Base-by-base conservation (phyloP, 1,140 invertebrate genomes). In the Drosophila dunni region DNA sequence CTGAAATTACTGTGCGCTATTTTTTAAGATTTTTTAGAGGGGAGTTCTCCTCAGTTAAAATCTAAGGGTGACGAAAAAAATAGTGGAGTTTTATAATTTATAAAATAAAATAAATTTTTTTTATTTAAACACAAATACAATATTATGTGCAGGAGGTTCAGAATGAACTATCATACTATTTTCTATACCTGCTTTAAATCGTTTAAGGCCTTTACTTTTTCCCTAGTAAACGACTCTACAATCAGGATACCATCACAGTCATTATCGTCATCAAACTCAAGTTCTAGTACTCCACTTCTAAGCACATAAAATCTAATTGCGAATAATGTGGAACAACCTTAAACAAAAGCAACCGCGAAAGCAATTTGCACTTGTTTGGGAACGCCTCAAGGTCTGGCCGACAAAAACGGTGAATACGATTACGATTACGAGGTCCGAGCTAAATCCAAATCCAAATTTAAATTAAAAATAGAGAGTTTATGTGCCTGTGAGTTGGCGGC, bases 371-470 rank as follows among this genome's bases (percentile, higher is more conserved):
- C 63, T 72, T 66, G 62, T 53, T 29, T 57, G 20, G 45, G 24
- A 45, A 42, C 45, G 38, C 46, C 33, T 45, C 69, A 72, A 72
- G 69, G 62, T 72, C 69, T 72, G 58, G 6, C 67, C 50, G 36
- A 51, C 34, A 29, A 17, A 48, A 48, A 45, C n/a, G 10, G 13
- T 33, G 46, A 44, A 51, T 24, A 20, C 67, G 29, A 44, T 33
- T 45, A 54, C n/a, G 3, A 38, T 8, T 46, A 6, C 13, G 17
- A 62, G n/a, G 11, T 46, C 15, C 13, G 17, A 62, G n/a, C 11
- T 7, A 5, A 63, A 13, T 51, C 20, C 13, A 44, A 61, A 54
- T 33, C 10, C 60, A 42, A 70, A 57, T 64, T 38, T 46, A 68
- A 50, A 68, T 58, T 58, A 51, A 48, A 48, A 48, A 33, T 60